These are phyloP conservation scores for Bradypodion pumilum DNA, from an alignment of 2,797 vertebrate species.

Conservation along the genomic window DNA sequence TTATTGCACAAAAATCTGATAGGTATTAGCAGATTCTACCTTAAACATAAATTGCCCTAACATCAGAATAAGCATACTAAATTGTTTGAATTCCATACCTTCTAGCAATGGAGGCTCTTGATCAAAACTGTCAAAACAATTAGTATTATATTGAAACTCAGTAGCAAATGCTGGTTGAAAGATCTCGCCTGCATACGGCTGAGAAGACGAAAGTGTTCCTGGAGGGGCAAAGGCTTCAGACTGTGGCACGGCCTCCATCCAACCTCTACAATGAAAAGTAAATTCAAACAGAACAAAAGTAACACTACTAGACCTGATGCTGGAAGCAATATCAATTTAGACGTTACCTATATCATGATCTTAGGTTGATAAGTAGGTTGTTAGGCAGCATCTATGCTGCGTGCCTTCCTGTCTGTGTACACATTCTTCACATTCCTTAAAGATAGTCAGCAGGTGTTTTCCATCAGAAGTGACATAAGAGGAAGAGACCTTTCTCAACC, in stretches of 20 bases:
- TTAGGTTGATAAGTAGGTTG: too few species aligned
- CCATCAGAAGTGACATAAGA: too few species aligned
- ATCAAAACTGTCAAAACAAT: slow-evolving; percentile 62
- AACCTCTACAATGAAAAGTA: slow-evolving; percentile 50
- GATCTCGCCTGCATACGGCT: slow-evolving; percentile 62
- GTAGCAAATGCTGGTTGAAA: slow-evolving; percentile 63
- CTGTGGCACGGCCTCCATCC: not conserved
- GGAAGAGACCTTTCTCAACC: too few species aligned
- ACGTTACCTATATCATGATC: too few species aligned
- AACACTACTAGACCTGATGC: too few species aligned
- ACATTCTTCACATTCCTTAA: too few species aligned
- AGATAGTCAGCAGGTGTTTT: too few species aligned
- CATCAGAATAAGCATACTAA: fast-evolving
- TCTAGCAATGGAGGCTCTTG: slow-evolving; percentile 81
- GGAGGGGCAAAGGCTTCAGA: slow-evolving; percentile 14
- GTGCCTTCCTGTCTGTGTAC: too few species aligned
- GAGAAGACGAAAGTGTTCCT: slow-evolving; percentile 48
- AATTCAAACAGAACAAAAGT: not conserved
- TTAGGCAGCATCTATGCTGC: too few species aligned
- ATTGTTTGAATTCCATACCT: slow-evolving; percentile 67
- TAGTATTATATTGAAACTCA: slow-evolving; percentile 39
- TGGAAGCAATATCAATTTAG: not conserved
- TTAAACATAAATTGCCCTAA: fast-evolving
- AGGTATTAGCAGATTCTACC: not conserved
- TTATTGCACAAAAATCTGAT: not conserved